Evolutionary conservation across 1,140 invertebrate species (phyloP).

Genomic region (Diplogasteroides magnus): DNA sequence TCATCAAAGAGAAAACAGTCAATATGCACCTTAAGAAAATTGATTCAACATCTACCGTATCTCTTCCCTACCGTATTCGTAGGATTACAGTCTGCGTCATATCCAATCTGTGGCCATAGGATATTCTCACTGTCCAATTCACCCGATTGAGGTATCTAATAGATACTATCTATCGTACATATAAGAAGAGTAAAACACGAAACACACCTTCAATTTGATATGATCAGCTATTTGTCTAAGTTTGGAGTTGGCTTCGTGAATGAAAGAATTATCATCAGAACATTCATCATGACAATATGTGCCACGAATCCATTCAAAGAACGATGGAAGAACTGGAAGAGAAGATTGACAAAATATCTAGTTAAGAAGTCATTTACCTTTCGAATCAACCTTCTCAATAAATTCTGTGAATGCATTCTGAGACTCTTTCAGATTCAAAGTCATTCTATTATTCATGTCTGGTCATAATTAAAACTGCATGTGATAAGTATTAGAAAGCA

Average conservation of each 20-base stretch:
- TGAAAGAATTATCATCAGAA: not conserved
- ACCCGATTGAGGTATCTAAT: constrained; percentile 1
- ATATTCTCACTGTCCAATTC: constrained; percentile 8
- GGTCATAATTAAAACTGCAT: too few relatives aligned
- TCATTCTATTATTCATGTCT: not conserved
- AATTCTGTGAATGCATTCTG: not conserved
- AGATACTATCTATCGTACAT: too few relatives aligned
- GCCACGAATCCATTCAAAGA: not conserved
- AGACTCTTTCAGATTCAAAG: constrained; percentile 2
- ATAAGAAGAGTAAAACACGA: too few relatives aligned
- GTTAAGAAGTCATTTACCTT: not conserved
- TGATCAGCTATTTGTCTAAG: not conserved
- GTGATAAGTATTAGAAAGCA: too few relatives aligned
- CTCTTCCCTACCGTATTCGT: constrained; percentile 8
- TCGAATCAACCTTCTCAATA: not conserved
- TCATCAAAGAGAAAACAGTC: constrained; percentile 71
- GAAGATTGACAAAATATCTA: not conserved
- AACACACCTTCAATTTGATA: not conserved
- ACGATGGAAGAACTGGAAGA: not conserved
- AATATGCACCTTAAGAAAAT: constrained; percentile 59
- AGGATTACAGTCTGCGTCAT: constrained; percentile 9
- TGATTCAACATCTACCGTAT: not conserved
- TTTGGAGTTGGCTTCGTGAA: not conserved
- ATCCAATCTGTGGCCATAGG: constrained; percentile 5
- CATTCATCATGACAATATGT: not conserved